phyloP scores from a whole-genome alignment of 2,113 vertebrate genomes.

The Otolemur garnettii region DNA sequence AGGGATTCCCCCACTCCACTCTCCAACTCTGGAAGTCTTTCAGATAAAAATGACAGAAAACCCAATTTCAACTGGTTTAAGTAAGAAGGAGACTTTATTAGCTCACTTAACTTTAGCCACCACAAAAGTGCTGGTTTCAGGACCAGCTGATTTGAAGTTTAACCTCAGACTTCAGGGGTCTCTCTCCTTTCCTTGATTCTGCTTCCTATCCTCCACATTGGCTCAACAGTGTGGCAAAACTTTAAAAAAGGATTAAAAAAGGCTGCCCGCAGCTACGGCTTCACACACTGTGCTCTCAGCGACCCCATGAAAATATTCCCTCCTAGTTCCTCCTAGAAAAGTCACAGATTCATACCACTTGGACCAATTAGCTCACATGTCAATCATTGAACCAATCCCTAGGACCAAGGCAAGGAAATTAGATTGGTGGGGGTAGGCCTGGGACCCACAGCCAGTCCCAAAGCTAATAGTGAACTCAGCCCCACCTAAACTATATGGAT shows the following conservation, averaged over 20 bases:
- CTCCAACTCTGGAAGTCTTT: not conserved
- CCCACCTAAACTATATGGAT: not conserved
- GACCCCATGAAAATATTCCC: not conserved
- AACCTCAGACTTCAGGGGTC: not conserved
- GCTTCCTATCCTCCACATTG: not conserved
- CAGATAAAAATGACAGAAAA: constrained; percentile 15
- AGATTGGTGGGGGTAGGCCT: not conserved
- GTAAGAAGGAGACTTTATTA: not conserved
- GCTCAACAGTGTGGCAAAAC: not conserved
- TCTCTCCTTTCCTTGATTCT: not conserved
- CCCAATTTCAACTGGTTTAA: not conserved
- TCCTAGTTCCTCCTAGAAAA: not conserved
- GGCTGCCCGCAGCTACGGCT: not conserved
- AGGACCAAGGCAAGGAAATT: not conserved
- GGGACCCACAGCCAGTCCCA: not conserved
- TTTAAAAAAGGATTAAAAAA: not conserved
- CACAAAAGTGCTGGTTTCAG: not conserved
- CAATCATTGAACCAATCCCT: not conserved
- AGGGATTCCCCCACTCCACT: not conserved
- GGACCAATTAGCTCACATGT: not conserved
- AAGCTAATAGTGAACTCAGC: not conserved
- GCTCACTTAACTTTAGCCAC: not conserved
- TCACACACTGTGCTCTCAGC: not conserved
- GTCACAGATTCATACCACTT: not conserved
- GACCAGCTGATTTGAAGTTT: not conserved